Evolutionary conservation across 2,888 invertebrate species (phyloP).

Genomic region (Euclidia mi): DNA sequence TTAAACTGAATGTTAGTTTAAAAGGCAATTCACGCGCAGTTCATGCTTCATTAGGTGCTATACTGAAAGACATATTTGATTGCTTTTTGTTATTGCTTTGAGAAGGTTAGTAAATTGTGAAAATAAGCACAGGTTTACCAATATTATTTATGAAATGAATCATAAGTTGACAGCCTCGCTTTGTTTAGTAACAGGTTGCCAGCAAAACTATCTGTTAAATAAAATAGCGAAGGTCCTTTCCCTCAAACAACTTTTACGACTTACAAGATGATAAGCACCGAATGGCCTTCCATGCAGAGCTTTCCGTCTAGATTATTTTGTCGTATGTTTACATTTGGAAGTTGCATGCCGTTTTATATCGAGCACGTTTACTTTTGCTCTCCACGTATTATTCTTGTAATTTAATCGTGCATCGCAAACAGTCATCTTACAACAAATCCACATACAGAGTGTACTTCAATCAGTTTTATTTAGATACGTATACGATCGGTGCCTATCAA

Average conservation of each 20-base stretch:
- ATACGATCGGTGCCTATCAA: slow-evolving; percentile 46
- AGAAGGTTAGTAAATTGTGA: too few relatives aligned
- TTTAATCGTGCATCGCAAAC: slow-evolving; percentile 34
- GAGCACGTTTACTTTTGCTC: slow-evolving; percentile 17
- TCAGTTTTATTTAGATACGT: slow-evolving; percentile 55
- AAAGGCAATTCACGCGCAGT: too few relatives aligned
- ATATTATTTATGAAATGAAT: background rate
- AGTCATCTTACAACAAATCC: slow-evolving; percentile 42
- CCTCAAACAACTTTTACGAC: slow-evolving; percentile 14
- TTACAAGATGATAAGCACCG: slow-evolving; percentile 5
- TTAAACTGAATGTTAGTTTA: too few relatives aligned
- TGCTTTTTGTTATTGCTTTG: too few relatives aligned
- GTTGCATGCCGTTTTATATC: background rate
- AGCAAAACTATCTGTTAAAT: background rate
- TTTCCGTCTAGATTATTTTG: background rate
- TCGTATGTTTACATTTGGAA: slow-evolving; percentile 1
- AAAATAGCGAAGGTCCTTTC: slow-evolving; percentile 1
- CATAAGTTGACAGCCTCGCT: slow-evolving; percentile 3
- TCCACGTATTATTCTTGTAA: slow-evolving; percentile 34
- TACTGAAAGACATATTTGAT: too few relatives aligned
- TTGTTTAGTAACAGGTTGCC: background rate
- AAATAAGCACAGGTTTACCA: background rate
- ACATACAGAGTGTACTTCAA: slow-evolving; percentile 44
- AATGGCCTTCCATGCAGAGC: slow-evolving; percentile 1
- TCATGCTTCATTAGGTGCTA: too few relatives aligned